phyloP scores from a whole-genome alignment of 2,888 invertebrate species.

The Drosophila birchii region DNA sequence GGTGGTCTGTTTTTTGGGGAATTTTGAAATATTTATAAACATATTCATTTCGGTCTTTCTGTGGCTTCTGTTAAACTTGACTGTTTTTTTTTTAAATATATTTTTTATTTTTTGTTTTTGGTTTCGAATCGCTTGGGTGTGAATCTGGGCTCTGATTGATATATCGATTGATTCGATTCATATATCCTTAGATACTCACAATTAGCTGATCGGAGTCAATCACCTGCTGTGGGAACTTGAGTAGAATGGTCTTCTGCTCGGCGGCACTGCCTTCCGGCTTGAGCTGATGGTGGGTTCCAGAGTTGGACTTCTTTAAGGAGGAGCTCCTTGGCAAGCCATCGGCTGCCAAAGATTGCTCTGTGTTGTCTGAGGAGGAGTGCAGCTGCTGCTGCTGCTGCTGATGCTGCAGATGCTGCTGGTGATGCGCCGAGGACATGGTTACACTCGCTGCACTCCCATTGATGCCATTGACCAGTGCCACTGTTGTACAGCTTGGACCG shows the following conservation, averaged over 20 bases:
- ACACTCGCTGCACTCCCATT: slow-evolving; percentile 60
- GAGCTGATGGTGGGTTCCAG: slow-evolving; percentile 46
- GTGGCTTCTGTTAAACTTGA: slow-evolving; percentile 21
- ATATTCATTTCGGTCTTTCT: slow-evolving; percentile 8
- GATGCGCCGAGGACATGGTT: slow-evolving; percentile 52
- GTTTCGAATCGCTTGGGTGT: slow-evolving; percentile 40
- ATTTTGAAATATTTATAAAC: slow-evolving; percentile 22
- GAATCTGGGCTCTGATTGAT: background rate
- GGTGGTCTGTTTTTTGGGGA: slow-evolving; percentile 24
- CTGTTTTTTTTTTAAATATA: slow-evolving; percentile 1
- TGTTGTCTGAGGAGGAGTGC: slow-evolving; percentile 84
- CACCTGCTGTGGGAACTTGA: slow-evolving; percentile 83
- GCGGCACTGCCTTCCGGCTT: slow-evolving; percentile 60
- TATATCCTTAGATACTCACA: slow-evolving; percentile 70
- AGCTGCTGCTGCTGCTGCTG: slow-evolving; percentile 33
- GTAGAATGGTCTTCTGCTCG: slow-evolving; percentile 83
- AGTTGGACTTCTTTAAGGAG: slow-evolving; percentile 77
- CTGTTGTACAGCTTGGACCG: slow-evolving; percentile 46
- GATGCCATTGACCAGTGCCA: slow-evolving; percentile 60
- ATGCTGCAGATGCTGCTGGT: slow-evolving; percentile 47
- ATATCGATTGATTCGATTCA: background rate
- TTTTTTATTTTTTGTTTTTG: background rate
- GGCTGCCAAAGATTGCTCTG: slow-evolving; percentile 77
- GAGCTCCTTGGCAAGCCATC: slow-evolving; percentile 60
- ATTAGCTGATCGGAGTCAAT: slow-evolving; percentile 84